These are phyloP conservation scores for Brienomyrus brachyistius DNA, from an alignment of 2,113 vertebrate species.

Conservation along the genomic window DNA sequence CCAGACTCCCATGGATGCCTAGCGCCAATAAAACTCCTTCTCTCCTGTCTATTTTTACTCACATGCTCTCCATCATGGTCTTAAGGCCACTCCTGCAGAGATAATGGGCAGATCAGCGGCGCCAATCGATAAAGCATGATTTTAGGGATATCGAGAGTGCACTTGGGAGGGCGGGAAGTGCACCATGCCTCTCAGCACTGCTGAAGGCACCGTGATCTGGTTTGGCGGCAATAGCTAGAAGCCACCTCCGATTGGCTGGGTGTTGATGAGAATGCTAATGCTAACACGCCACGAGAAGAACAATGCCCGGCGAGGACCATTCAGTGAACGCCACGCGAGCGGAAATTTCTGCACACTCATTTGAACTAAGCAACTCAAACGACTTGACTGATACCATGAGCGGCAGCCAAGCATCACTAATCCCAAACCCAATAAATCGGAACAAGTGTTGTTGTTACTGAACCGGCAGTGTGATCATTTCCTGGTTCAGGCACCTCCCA, in stretches of 20 bases:
- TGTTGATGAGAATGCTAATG: neutral
- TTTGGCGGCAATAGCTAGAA: neutral
- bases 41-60: neutral
- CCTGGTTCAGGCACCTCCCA: neutral
- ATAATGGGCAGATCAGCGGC: neutral
- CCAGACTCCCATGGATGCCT: neutral
- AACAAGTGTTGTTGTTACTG: neutral
- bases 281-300: neutral
- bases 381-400: neutral
- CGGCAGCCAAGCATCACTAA: neutral
- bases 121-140: neutral
- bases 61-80: neutral
- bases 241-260: neutral
- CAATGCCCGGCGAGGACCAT: neutral
- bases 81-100: neutral
- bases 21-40: neutral
- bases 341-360: neutral
- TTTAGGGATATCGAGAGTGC: neutral
- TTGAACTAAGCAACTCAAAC: neutral
- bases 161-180: neutral
- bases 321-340: neutral
- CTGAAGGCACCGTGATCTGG: neutral
- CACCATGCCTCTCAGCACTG: neutral
- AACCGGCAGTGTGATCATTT: neutral
- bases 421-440: neutral